phyloP scores from a whole-genome alignment of 2,888 invertebrate species.

The Acleris literana region DNA sequence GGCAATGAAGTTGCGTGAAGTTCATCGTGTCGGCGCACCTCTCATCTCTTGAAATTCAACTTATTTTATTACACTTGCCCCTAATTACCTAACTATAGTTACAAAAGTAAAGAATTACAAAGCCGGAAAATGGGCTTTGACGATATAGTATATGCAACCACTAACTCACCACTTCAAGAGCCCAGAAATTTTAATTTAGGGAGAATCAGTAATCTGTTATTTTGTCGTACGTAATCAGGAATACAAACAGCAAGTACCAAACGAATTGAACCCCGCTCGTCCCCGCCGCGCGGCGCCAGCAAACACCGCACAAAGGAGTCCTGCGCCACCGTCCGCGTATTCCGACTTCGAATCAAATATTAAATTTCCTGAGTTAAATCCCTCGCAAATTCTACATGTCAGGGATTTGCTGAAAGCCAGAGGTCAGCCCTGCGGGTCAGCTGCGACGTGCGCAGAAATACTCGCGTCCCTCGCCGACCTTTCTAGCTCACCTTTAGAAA shows the following conservation, averaged over 20 bases:
- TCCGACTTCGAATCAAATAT: constrained; percentile 27
- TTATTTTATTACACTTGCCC: too few relatives aligned
- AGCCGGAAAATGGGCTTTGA: too few relatives aligned
- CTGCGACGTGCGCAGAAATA: constrained; percentile 1
- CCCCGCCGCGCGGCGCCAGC: not conserved
- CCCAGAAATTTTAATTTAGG: too few relatives aligned
- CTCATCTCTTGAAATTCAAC: too few relatives aligned
- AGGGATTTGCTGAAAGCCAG: constrained; percentile 29
- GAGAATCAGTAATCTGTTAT: not conserved
- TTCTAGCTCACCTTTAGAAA: constrained; percentile 20
- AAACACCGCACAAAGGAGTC: constrained; percentile 14
- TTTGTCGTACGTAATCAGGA: not conserved
- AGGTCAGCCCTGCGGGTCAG: constrained; percentile 17
- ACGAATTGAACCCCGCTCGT: not conserved
- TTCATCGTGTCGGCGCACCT: too few relatives aligned
- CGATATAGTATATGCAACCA: too few relatives aligned
- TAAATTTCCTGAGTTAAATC: constrained; percentile 30
- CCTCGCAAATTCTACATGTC: constrained; percentile 25
- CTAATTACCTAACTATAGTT: too few relatives aligned
- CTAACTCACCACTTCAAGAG: too few relatives aligned
- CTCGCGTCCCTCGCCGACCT: constrained; percentile 17
- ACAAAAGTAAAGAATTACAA: too few relatives aligned
- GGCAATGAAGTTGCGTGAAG: too few relatives aligned
- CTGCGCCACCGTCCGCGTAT: constrained; percentile 14
- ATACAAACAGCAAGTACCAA: not conserved